These are phyloP conservation scores for Ardeotis arabs DNA, from an alignment of 2,113 vertebrate species.

Conservation along the genomic window DNA sequence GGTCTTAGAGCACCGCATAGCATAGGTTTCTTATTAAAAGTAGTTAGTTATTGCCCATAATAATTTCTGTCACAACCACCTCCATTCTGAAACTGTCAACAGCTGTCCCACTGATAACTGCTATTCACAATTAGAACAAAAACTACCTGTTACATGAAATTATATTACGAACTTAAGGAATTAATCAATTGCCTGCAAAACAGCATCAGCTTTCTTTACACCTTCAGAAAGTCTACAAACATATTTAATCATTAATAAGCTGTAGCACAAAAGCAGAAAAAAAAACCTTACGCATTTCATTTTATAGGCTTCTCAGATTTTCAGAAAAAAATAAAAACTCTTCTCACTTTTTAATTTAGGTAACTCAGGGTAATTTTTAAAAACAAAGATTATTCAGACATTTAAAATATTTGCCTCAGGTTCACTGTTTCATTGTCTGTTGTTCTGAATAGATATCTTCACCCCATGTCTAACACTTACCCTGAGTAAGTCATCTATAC, in stretches of 20 bases:
- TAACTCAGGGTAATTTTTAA: background rate
- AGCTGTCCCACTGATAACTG: background rate
- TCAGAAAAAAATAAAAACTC: background rate
- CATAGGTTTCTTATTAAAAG: background rate
- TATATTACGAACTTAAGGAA: background rate
- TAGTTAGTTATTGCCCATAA: background rate
- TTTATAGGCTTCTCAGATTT: background rate
- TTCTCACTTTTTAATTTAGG: background rate
- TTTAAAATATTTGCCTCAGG: background rate
- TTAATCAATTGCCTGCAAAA: background rate
- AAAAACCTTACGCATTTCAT: background rate
- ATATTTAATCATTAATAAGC: background rate
- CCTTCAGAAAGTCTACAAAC: background rate
- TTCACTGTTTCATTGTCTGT: background rate
- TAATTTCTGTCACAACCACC: background rate
- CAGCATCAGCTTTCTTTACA: background rate
- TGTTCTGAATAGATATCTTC: conserved; percentile 3
- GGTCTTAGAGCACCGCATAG: background rate
- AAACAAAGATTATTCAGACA: background rate
- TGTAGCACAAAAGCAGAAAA: background rate
- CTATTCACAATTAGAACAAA: background rate
- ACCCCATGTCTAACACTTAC: conserved; percentile 78
- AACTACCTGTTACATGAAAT: background rate
- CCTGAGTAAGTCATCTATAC: conserved; percentile 99
- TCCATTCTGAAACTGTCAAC: background rate